Base-by-base conservation (phyloP, 2,888 invertebrate genomes). In the Thumatha senex region DNA sequence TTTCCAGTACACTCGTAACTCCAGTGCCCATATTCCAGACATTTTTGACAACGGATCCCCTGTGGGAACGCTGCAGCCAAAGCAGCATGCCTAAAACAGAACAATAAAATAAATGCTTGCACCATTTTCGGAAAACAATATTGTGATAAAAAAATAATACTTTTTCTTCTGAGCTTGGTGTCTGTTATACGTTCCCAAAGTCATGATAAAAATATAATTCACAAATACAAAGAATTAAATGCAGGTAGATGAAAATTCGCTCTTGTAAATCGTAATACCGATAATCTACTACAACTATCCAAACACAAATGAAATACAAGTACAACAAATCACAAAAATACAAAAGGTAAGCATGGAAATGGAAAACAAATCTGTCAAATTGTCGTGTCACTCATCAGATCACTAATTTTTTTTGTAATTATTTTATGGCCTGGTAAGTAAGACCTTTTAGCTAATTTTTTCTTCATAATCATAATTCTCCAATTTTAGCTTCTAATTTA, bases 1-100 rank as follows among this genome's bases (percentile, higher is more conserved):
- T 98, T 98, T 11, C 96, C 96, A 64, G 94, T 97, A 78, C 98
- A 98, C 82, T 98, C 96, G 74, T 97, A 98, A 54, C 97, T 98
- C 97, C 98, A 98, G 80, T 98, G 98, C 0, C 98, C 98, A 74
- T 94, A 94, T 84, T 98, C 96, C 42, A 98, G 87, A 77, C 98
- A 98, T 87, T 98, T 98, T 81, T 98, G 98, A 79, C 98, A 98
- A 18, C 96, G 94, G 54, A 96, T 93, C 10, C 95, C 95, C 81
- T 95, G 95, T 0, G 96, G 95, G 80, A 94, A 95, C 0, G 93
- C 93, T 12, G 93, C 92, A 31, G 93, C 93, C 73, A 94, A 83
- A 55, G 93, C 93, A 47, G 92, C 94, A 72, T 92, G 92, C 66
- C 94, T 93, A 38, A 64, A 48, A 40, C 10, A 50, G 52, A 45